Evolutionary conservation across 2,888 invertebrate species (phyloP), one percentile per base, ranked within the genome.

Genomic region (Drosophila acutilabella): DNA sequence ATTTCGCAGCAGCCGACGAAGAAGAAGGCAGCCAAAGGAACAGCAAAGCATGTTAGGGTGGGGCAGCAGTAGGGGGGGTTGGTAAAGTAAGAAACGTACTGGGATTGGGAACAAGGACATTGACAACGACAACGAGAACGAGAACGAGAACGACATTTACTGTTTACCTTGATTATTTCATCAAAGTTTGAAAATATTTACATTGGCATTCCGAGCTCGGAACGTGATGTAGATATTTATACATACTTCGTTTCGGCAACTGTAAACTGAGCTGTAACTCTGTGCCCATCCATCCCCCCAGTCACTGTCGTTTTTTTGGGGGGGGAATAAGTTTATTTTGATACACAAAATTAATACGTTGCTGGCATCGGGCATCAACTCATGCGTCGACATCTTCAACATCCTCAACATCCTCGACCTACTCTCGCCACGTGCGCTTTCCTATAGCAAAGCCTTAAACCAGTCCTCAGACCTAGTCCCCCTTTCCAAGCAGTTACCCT

Each of bases 301-400:
- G 41, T 13, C 48, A 41, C 40, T 50, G 53, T 62, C 57, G 62
- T 59, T 84, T 69, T 57, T 52, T 61, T 4, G n/a, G 23, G 13
- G 80, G 66, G 74, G 68, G 83, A 82, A 83, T 83, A 83, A 86
- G 83, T 88, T 83, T 83, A 83, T 83, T 83, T 88, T 83, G 88
- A 83, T 83, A 83, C 83, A 88, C 86, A 88, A 83, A 83, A 83
- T 83, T 88, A 83, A 83, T 83, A 88, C 83, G 83, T 86, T 83
- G 83, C 88, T 83, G 86, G 83, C 82, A 78, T 75, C 67, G 67
- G 45, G 50, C 72, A 81, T 81, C 84, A 81, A 78, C 81, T 80
- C 81, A 80, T 85, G 81, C 86, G 80, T 69, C 74, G 74, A 40
- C 71, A 51, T 54, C 64, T 18, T 36, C 62, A 66, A 45, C 51